These are phyloP conservation scores for Elephas maximus DNA, from an alignment of 2,113 vertebrate genomes.

Conservation along the genomic window DNA sequence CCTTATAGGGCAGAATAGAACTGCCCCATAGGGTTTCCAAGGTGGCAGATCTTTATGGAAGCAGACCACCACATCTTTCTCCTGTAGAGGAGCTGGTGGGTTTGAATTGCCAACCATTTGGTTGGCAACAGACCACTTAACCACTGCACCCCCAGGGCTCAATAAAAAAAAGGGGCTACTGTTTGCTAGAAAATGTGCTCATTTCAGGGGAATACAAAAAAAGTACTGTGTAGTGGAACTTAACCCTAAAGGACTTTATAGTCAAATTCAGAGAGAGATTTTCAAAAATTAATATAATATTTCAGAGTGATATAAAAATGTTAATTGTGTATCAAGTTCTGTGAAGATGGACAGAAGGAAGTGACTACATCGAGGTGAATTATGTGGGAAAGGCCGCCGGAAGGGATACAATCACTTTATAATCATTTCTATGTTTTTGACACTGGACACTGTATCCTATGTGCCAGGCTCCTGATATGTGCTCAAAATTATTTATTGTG, in stretches of 20 bases:
- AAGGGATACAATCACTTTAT: neutral
- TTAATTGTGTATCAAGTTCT: neutral
- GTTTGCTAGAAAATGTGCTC: neutral
- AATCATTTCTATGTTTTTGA: neutral
- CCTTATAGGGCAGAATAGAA: too few relatives aligned
- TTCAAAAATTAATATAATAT: neutral
- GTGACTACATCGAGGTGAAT: neutral
- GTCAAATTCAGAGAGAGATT: conserved; percentile 5
- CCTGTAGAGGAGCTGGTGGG: too few relatives aligned
- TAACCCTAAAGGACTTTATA: neutral
- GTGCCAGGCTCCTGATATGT: neutral
- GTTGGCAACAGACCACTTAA: too few relatives aligned
- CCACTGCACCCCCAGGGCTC: too few relatives aligned
- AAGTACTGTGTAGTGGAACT: neutral
- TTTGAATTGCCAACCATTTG: too few relatives aligned
- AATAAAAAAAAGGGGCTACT: neutral
- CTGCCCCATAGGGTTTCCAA: too few relatives aligned
- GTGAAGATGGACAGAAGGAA: neutral
- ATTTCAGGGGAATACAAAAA: neutral
- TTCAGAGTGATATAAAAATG: neutral
- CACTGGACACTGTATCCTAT: neutral
- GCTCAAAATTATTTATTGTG: neutral
- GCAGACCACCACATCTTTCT: too few relatives aligned
- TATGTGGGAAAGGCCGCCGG: neutral
- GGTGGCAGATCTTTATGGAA: too few relatives aligned